Evolutionary conservation across 2,797 vertebrate species (phyloP), one percentile per base, ranked within the genome.

Genomic region (Sebastes steindachneri): DNA sequence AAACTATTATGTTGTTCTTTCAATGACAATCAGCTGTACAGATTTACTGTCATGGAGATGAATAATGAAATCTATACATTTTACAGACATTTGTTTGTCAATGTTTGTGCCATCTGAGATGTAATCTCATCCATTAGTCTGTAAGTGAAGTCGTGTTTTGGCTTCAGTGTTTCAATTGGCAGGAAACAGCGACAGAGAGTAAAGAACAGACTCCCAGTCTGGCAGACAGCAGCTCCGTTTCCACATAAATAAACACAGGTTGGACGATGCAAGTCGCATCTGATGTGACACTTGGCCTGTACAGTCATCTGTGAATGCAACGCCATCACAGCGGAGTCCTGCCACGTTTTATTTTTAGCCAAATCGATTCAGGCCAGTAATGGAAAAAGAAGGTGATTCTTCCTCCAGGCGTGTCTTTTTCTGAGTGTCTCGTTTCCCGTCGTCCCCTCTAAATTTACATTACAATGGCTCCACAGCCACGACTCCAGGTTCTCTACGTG

Each of bases 191-290:
- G 72, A 84, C 60, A 48, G 45, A 48, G 37, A 64, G 73, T 63
- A 45, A 35, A 70, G 60, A 31, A 37, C 57, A 29, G 35, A 54
- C 75, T 82, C 55, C 0, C 59, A 8, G 59, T 80, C 72, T 35
- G 78, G 71, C 80, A 76, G 77, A 31, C 68, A 81, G 66, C 79
- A 68, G 85, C 88, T 83, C 64, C 25, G 51, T 78, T 83, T 89
- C 85, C 90, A 89, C 84, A 67, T 55, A 86, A 84, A 90, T 79
- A 87, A 88, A 80, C 76, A 45, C 82, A 80, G 83, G 82, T 78
- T 62, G 59, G 84, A 81, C 77, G 19, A 84, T 71, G 64, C 74
- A 31, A 65, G 88, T 67, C 3, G 23, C 73, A 59, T 86, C 66
- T 68, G 82, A 82, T 78, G 79, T 73, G 85, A 90, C 85, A 66